These are phyloP conservation scores for Drosophila parthenogenetica DNA, from an alignment of 2,888 invertebrate genomes.

Conservation along the genomic window DNA sequence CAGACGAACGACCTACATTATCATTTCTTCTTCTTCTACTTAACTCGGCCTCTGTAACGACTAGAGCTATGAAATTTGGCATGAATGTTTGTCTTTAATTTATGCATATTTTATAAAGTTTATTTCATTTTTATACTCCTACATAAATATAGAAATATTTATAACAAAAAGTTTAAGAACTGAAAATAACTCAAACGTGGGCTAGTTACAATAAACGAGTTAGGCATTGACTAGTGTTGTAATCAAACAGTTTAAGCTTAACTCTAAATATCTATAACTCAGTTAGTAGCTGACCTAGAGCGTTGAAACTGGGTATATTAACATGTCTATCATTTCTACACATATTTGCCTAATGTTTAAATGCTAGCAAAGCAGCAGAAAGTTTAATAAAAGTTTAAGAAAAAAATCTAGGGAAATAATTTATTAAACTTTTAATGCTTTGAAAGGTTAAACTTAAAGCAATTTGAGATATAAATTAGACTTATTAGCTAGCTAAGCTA, in stretches of 20 bases:
- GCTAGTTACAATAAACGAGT: not conserved
- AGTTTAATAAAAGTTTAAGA: not conserved
- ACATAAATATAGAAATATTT: not conserved
- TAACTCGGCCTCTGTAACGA: not conserved
- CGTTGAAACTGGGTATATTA: not conserved
- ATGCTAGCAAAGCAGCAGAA: not conserved
- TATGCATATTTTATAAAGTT: constrained; percentile 3
- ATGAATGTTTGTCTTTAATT: not conserved
- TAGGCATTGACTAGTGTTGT: not conserved
- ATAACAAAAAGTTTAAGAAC: not conserved
- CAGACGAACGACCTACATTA: constrained; percentile 5
- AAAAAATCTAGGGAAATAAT: not conserved
- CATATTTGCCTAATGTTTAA: no score
- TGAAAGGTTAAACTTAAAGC: no score
- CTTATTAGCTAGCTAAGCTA: no score
- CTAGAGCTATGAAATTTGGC: not conserved
- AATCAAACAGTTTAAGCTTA: not conserved
- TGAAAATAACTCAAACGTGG: not conserved
- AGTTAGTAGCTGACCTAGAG: not conserved
- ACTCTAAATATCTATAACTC: not conserved
- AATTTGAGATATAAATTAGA: no score
- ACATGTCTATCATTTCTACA: not conserved
- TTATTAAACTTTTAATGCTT: no score
- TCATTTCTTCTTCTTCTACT: not conserved
- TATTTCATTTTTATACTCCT: not conserved